Evolutionary conservation across 1,140 invertebrate genomes (phyloP), one percentile per base, ranked within the genome.

Genomic region (Formica selysi): DNA sequence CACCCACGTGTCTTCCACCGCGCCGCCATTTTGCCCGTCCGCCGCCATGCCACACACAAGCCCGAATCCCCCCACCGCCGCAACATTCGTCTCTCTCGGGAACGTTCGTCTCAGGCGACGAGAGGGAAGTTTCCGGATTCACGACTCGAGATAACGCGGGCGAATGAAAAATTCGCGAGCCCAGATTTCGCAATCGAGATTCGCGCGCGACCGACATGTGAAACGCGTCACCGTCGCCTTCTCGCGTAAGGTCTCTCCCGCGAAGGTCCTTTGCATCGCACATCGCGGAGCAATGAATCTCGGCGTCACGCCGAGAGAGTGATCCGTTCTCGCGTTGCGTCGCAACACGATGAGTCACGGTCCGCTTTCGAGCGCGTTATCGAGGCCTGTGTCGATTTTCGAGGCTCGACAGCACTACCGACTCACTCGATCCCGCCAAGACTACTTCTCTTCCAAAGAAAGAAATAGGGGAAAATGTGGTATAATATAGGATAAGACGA

Each of bases 241-340:
- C 13, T 22, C 51, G 13, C 38, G 26, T 32, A 38, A 79, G 32
- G 3, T 32, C 44, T 78, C 44, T 26, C n/a, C n/a, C 62, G 71
- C 70, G 38, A 48, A 65, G 80, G 5, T 19, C 22, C 3, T 13
- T 41, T 38, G 73, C 67, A 86, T 89, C 81, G 88, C 85, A 68
- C 78, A 68, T 59, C 83, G 62, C 13, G 79, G 68, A 61, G 79
- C 68, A 74, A 83, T 83, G 79, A 83, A 83, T 86, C 84, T 86
- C 86, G 74, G 80, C 87, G 83, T 90, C 78, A 74, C 68, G 83
- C 44, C 65, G 76, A 62, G 65, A 68, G 48, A 71, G 36, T 76
- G 89, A 88, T 88, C 88, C 89, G 76, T 89, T 91, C 85, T 90
- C 83, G 59, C 76, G 85, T 86, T 70, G 81, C 54, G 59, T 83